phyloP scores from a whole-genome alignment of 2,888 invertebrate species.

The Artemia sinica region DNA sequence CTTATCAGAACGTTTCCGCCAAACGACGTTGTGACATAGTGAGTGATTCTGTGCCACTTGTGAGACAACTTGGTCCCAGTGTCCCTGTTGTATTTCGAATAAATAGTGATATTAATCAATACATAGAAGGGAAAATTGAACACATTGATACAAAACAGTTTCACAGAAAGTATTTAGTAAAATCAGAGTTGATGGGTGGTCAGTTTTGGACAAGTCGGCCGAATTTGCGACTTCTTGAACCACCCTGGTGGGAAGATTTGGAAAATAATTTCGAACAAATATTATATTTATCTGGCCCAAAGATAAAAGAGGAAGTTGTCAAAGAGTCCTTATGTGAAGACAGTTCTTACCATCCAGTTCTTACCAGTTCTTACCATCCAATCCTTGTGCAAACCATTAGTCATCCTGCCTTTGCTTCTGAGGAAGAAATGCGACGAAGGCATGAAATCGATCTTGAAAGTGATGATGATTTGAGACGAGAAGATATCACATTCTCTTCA shows the following conservation, averaged over 20 bases:
- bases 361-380: constrained; percentile 15
- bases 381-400: constrained; percentile 15
- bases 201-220: constrained; percentile 57
- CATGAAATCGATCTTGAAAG: constrained; percentile 53
- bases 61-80: constrained; percentile 58
- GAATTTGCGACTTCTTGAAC: constrained; percentile 68
- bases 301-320: neutral
- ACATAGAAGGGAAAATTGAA: constrained; percentile 64
- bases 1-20: constrained; percentile 46
- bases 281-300: neutral
- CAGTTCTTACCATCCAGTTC: constrained; percentile 16
- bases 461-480: constrained; percentile 70
- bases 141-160: constrained; percentile 47
- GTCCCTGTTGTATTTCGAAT: constrained; percentile 52
- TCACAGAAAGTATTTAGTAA: constrained; percentile 39
- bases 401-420: constrained; percentile 30
- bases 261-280: constrained; percentile 42
- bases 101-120: constrained; percentile 39
- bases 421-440: constrained; percentile 34
- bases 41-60: constrained; percentile 72
- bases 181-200: constrained; percentile 23
- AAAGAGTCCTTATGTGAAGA: neutral
- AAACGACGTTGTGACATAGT: constrained; percentile 68
- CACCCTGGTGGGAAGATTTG: constrained; percentile 93
- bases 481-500: constrained; percentile 63